These are phyloP conservation scores for Amblyopsis rosae DNA, from an alignment of 2,113 vertebrate genomes.

Conservation along the genomic window DNA sequence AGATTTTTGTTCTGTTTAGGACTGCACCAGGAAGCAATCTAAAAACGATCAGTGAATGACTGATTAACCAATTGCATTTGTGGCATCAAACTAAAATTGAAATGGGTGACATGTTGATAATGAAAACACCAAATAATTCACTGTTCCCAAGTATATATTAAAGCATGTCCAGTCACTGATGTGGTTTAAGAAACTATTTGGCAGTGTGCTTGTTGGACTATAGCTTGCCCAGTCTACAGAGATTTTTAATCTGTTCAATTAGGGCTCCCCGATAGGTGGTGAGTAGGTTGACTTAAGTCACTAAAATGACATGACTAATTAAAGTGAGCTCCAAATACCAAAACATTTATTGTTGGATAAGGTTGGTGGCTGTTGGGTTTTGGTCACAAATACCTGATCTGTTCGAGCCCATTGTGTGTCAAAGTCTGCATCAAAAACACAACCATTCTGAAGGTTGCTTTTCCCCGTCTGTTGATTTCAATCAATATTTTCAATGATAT, in stretches of 20 bases:
- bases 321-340: too few species aligned
- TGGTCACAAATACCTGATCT: too few species aligned
- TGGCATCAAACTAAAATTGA: constrained; percentile 60
- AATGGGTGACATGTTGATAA: constrained; percentile 38
- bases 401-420: too few species aligned
- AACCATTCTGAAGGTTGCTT: constrained; percentile 31
- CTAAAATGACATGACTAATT: too few species aligned
- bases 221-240: constrained; percentile 57
- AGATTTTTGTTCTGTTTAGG: neutral
- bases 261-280: neutral
- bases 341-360: too few species aligned
- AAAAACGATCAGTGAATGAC: constrained; percentile 15
- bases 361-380: too few species aligned
- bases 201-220: constrained; percentile 64
- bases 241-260: constrained; percentile 47
- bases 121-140: constrained; percentile 61
- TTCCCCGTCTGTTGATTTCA: constrained; percentile 44
- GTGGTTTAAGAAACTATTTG: constrained; percentile 56
- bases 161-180: constrained; percentile 49
- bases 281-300: too few species aligned
- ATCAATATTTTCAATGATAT: constrained; percentile 51
- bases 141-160: constrained; percentile 45
- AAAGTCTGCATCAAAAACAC: too few species aligned
- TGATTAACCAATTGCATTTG: constrained; percentile 10
- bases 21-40: neutral